Percentiles rank a stretch among this genome's conserved stretches.
Evolutionary conservation across 2,888 invertebrate species (phyloP).

Genomic region (Criorhina ranunculi): DNA sequence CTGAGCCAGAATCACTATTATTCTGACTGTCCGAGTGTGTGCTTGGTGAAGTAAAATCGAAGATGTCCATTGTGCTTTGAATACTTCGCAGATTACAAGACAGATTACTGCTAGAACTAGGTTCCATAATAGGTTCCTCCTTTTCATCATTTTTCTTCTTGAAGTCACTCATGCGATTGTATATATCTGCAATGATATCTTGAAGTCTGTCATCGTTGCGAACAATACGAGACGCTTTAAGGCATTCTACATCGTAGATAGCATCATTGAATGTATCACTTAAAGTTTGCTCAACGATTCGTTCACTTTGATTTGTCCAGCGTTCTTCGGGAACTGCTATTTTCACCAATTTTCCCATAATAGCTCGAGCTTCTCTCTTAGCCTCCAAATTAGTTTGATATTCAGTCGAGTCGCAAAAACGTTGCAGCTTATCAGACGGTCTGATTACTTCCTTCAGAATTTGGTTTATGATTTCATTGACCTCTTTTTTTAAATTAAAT

Average conservation of each 20-base stretch:
- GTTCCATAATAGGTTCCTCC: background rate
- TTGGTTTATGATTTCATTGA: conserved; percentile 46
- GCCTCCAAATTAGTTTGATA: background rate
- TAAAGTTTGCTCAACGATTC: conserved; percentile 78
- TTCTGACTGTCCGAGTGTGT: too few relatives aligned
- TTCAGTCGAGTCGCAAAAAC: conserved; percentile 37
- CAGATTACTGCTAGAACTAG: background rate
- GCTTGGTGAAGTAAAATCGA: background rate
- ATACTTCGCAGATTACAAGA: conserved; percentile 10
- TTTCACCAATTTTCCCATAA: conserved; percentile 81
- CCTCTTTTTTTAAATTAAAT: conserved; percentile 20
- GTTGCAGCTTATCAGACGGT: background rate
- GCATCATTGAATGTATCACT: conserved; percentile 79
- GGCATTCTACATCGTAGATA: conserved; percentile 66
- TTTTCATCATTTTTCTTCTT: background rate
- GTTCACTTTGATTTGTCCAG: conserved; percentile 80
- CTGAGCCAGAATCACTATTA: too few relatives aligned
- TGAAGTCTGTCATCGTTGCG: conserved; percentile 35
- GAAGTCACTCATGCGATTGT: conserved; percentile 24
- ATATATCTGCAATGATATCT: conserved; percentile 45
- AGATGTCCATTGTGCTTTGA: conserved; percentile 46
- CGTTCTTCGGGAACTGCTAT: conserved; percentile 80
- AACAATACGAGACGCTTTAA: conserved; percentile 45
- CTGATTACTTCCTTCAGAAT: background rate
- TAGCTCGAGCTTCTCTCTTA: conserved; percentile 78